phyloP scores from a whole-genome alignment of 2,113 vertebrate genomes.

The Gymnobelideus leadbeateri region DNA sequence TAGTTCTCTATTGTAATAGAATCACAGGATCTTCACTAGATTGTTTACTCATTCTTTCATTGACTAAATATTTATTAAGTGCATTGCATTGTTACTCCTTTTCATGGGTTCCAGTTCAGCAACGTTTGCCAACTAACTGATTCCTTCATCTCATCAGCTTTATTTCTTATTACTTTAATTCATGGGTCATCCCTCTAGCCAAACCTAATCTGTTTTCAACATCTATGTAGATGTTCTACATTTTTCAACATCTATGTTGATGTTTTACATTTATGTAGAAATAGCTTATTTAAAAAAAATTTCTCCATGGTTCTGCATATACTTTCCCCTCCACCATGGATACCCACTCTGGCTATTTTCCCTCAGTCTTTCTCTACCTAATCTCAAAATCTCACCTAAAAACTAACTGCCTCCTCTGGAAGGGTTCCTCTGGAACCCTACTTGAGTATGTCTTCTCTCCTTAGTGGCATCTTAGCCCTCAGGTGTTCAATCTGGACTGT shows the following conservation, averaged over 20 bases:
- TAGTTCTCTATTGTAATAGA: background rate
- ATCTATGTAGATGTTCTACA: background rate
- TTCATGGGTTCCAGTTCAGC: conserved; percentile 19
- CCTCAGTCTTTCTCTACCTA: background rate
- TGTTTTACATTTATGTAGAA: background rate
- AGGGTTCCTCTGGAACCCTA: too few relatives aligned
- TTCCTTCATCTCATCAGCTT: conserved; percentile 8
- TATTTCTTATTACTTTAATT: background rate
- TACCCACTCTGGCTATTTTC: background rate
- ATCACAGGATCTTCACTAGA: background rate
- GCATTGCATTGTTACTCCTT: conserved; percentile 25
- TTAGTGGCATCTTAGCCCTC: background rate
- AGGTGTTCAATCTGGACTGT: background rate
- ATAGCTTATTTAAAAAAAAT: background rate
- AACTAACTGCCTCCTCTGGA: background rate
- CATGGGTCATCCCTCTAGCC: background rate
- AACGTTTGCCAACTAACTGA: background rate
- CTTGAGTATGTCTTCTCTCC: background rate
- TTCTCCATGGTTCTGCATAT: background rate
- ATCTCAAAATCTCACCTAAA: background rate
- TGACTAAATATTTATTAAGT: background rate
- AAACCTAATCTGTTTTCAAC: background rate
- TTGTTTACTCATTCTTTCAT: background rate
- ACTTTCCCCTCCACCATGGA: background rate
- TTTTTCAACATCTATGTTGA: too few relatives aligned